Percentiles rank a stretch among this genome's conserved stretches.
Conservation (phyloP, 1,140 invertebrate species). For the Drosophila willistoni region DNA sequence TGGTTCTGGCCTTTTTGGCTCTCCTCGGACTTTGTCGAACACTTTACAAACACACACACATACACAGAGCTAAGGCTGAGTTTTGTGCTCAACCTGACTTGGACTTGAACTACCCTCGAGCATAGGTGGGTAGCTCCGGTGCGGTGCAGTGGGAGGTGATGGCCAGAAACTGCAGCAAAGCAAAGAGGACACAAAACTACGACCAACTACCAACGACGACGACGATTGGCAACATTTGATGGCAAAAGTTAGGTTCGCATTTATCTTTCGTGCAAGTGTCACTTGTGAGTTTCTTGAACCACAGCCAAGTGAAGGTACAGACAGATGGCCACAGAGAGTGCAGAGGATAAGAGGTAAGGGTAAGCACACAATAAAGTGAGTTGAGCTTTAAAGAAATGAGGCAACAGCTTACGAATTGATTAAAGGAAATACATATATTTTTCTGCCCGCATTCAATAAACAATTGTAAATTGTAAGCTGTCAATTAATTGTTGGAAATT, state of each 20-base stretch:
- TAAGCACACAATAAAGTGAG: slow-evolving; percentile 4
- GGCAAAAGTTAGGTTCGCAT: slow-evolving; percentile 77
- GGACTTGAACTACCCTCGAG: not conserved
- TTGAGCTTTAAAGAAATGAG: slow-evolving; percentile 33
- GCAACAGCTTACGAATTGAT: slow-evolving; percentile 36
- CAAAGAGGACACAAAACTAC: slow-evolving; percentile 12
- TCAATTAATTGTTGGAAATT: slow-evolving; percentile 51
- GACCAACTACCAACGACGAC: slow-evolving; percentile 31
- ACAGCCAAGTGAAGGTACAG: slow-evolving; percentile 59
- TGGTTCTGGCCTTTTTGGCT: slow-evolving; percentile 17
- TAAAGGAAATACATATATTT: slow-evolving; percentile 36
- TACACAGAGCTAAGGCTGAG: slow-evolving; percentile 17
- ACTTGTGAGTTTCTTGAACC: slow-evolving; percentile 80
- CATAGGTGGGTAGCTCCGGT: slow-evolving; percentile 19
- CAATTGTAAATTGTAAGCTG: slow-evolving; percentile 28
- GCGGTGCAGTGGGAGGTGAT: slow-evolving; percentile 12
- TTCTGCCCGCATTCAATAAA: slow-evolving; percentile 40
- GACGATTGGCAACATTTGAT: slow-evolving; percentile 81
- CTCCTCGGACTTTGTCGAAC: slow-evolving; percentile 37
- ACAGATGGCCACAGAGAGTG: slow-evolving; percentile 17
- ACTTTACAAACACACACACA: not conserved
- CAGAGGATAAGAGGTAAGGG: not conserved
- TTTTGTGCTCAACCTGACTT: not conserved
- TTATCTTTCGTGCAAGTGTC: slow-evolving; percentile 78
- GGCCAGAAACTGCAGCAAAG: slow-evolving; percentile 31